Conservation (phyloP, 2,888 invertebrate genomes). For the Tenthredo mesomela region DNA sequence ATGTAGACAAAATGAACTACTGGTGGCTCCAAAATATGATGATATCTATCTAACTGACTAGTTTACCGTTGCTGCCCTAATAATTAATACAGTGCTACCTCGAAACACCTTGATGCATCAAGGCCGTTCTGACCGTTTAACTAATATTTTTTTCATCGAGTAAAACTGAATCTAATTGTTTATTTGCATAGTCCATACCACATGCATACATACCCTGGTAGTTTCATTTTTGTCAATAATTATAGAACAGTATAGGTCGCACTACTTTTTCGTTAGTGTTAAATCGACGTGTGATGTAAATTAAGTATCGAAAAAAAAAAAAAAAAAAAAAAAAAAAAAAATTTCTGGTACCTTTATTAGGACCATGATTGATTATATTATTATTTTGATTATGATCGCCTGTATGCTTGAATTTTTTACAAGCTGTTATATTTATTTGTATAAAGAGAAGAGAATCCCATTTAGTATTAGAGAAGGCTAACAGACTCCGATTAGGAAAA, state of each 20-base stretch:
- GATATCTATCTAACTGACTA: not conserved
- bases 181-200: not conserved
- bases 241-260: conserved; percentile 36
- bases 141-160: not conserved
- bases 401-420: conserved; percentile 39
- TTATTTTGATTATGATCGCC: conserved; percentile 7
- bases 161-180: not conserved
- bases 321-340: not conserved
- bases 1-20: conserved; percentile 60
- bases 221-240: conserved; percentile 33
- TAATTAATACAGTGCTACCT: conserved; percentile 42
- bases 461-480: conserved; percentile 36
- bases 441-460: conserved; percentile 9
- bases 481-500: not conserved
- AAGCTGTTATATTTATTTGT: conserved; percentile 6
- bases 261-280: conserved; percentile 22
- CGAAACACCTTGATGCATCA: conserved; percentile 15
- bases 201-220: conserved; percentile 36
- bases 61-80: conserved; percentile 20
- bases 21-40: conserved; percentile 57
- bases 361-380: conserved; percentile 40
- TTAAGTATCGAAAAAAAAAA: conserved; percentile 23
- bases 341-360: conserved; percentile 24
- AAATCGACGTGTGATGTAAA: conserved; percentile 43
- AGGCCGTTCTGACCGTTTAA: not conserved